Base-by-base conservation (phyloP, 2,113 vertebrate genomes). In the Oryzias melastigma region DNA sequence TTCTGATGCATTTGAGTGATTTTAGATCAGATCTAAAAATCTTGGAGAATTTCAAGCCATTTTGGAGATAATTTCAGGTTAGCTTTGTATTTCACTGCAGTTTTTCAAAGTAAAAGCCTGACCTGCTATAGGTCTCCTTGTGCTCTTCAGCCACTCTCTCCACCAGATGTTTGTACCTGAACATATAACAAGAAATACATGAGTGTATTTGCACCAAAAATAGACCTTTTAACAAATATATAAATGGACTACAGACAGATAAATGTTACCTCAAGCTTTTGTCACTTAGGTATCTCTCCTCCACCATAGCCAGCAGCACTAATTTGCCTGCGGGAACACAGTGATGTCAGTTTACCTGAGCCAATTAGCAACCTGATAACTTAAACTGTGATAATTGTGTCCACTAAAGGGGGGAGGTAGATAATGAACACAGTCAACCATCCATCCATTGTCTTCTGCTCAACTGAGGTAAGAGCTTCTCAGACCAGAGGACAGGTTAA, bases 71-170 rank as follows among this genome's bases (percentile, higher is more conserved):
- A 20, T 2, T 12, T 57, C 17, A 74, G 7, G 2, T 58, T 46
- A 4, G 4, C 5, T 17, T 17, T 45, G 1, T 0, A 10, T 25
- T n/a, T 63, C 5, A 4, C 2, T 49, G 17, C 7, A 27, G 14
- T 1, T 58, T 46, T 53, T 62, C 43, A 65, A 27, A 46, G 47
- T 59, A 40, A 42, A 54, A 15, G 44, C 3, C 20, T 48, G 58
- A 98, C 97, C 93, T 94, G 80, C 93, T 91, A 86, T 95, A 97
- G 18, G 85, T 82, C 7, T 93, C 91, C 83, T 87, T 92, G 77
- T 96, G 91, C 73, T 95, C 92, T 63, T 83, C 87, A 14, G 96
- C 92, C 60, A 95, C 92, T 60, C 89, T 93, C 73, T 96, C 92
- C 89, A 96, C 86, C 71, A 98, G 71, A 50, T 84, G 74, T 66